These are phyloP conservation scores for Apamea anceps DNA, from an alignment of 2,888 invertebrate species.

Conservation along the genomic window DNA sequence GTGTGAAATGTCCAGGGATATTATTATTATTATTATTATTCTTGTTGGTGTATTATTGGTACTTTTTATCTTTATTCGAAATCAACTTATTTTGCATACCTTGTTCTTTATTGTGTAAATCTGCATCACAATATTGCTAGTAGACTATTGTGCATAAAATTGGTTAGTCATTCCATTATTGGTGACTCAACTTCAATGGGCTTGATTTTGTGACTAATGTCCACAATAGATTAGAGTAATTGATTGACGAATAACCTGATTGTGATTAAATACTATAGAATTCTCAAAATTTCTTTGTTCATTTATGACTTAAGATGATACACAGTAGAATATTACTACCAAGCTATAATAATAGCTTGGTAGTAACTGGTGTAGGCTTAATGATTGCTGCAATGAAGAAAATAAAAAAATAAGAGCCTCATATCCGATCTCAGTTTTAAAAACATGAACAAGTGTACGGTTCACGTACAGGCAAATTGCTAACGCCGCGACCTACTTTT, in stretches of 20 bases:
- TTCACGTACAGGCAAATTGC: background rate
- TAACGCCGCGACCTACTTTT: background rate
- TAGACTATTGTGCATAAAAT: constrained; percentile 30
- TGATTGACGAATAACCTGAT: constrained; percentile 23
- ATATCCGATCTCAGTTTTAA: background rate
- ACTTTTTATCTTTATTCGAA: constrained; percentile 36
- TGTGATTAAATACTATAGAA: constrained; percentile 17
- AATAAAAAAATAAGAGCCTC: background rate
- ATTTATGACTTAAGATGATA: background rate
- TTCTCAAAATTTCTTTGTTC: constrained; percentile 5
- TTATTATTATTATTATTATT: too few relatives aligned
- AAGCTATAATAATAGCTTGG: background rate
- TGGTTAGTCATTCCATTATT: constrained; percentile 15
- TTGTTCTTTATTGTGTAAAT: constrained; percentile 23
- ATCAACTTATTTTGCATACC: constrained; percentile 37
- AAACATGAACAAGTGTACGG: background rate
- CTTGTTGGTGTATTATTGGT: constrained; percentile 13
- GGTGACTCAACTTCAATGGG: constrained; percentile 30
- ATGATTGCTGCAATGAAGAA: background rate
- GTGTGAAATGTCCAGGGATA: too few relatives aligned
- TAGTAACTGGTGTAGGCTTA: background rate
- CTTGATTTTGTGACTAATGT: constrained; percentile 36
- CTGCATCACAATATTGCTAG: constrained; percentile 39
- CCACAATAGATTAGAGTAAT: constrained; percentile 17
- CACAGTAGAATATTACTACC: background rate